Percentiles rank a stretch among this genome's conserved stretches.
These are phyloP conservation scores for Xyrauchen texanus DNA, from an alignment of 2,113 vertebrate genomes.

Conservation along the genomic window DNA sequence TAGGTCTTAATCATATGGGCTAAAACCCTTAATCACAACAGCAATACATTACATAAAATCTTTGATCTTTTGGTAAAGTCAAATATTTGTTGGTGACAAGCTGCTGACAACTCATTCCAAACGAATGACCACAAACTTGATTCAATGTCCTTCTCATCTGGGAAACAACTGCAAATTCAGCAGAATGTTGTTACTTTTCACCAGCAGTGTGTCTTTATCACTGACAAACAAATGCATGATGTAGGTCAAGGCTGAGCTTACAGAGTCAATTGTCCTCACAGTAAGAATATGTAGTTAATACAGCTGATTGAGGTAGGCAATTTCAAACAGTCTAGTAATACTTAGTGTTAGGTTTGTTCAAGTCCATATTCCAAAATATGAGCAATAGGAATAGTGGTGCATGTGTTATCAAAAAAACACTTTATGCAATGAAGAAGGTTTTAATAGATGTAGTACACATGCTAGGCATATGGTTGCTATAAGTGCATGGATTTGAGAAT, in stretches of 20 bases:
- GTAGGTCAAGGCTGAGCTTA: not conserved
- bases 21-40: no score
- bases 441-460: not conserved
- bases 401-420: no score
- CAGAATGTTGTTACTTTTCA: not conserved
- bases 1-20: not conserved
- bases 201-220: not conserved
- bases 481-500: not conserved
- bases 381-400: no score
- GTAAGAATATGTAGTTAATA: no score
- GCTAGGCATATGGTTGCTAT: not conserved
- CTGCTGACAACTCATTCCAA: not conserved
- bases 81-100: conserved; percentile 8
- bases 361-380: no score
- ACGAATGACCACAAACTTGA: not conserved
- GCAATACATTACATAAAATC: no score
- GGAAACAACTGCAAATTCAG: conserved; percentile 11
- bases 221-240: not conserved
- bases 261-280: no score
- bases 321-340: no score
- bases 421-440: not conserved
- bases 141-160: conserved; percentile 11
- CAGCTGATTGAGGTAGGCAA: no score
- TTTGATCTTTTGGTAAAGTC: not conserved
- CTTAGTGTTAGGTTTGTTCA: no score